Evolutionary conservation across 2,888 invertebrate genomes (phyloP), one percentile per base, ranked within the genome.

Genomic region (Leptopilina syphax): DNA sequence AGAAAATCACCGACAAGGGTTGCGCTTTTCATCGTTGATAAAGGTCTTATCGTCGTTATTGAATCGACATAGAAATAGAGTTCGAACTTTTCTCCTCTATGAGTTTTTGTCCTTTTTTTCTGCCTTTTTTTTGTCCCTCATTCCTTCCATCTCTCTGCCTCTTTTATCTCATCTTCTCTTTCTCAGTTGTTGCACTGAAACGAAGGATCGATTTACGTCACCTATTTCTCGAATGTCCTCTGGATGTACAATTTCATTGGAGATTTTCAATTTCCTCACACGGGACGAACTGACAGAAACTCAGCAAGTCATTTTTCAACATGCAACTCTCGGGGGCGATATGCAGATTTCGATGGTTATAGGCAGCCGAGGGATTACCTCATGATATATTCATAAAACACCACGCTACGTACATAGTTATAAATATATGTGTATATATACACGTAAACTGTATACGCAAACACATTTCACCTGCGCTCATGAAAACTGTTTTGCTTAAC

Each of bases 341-440:
- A 87, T 83, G 86, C 83, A 84, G 84, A 89, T 88, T 86, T 68
- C 83, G 80, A 84, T 80, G 80, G 78, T 80, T 81, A 79, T 78
- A 81, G 82, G 82, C 83, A 83, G 83, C 82, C 84, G 82, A 82
- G 81, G 82, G 83, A 84, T 83, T 83, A 83, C 83, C 85, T 88
- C 83, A 84, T 87, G 84, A 85, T 83, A 84, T 86, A 88, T 88
- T 88, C 87, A 88, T 87, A 85, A 85, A 85, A 85, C 81, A 80
- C 78, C 76, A 47, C 68, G 63, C 18, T 63, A 68, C 10, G 50
- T 50, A 50, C 12, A 50, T 50, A 50, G 50, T 50, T 50, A 50
- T 50, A 50, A 50, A 50, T 50, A 10, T 50, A 50, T 50, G 10
- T 50, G 50, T 50, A 18, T 47, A 50, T 50, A 18, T 47, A 50